phyloP scores from a whole-genome alignment of 2,113 vertebrate genomes.

The Hirundichthys speculiger region DNA sequence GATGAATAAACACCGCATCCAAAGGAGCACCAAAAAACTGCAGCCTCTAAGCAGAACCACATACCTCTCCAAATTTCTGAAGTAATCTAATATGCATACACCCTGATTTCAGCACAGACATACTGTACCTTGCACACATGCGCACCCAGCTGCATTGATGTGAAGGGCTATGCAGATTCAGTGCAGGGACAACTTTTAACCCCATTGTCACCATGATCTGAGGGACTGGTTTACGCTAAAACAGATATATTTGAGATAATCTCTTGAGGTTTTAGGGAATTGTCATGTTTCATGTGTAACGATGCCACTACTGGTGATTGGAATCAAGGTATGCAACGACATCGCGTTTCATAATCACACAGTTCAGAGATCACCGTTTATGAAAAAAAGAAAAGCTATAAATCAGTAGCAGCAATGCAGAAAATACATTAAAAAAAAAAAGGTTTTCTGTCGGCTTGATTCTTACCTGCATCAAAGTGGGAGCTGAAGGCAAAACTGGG shows the following conservation, averaged over 20 bases:
- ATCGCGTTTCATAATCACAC: slow-evolving; percentile 6
- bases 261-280: not conserved
- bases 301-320: not conserved
- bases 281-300: not conserved
- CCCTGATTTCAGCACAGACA: slow-evolving; percentile 4
- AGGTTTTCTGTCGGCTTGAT: not conserved
- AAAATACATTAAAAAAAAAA: slow-evolving; percentile 10
- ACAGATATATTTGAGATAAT: not conserved
- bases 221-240: not conserved
- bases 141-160: slow-evolving; percentile 45
- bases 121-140: slow-evolving; percentile 1
- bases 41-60: slow-evolving; percentile 24
- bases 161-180: slow-evolving; percentile 49
- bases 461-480: slow-evolving; percentile 91
- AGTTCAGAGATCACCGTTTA: not conserved
- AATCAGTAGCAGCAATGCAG: slow-evolving; percentile 5
- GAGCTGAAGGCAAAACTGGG: slow-evolving; percentile 93
- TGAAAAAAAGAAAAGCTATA: not conserved
- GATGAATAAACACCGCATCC: slow-evolving; percentile 43
- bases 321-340: not conserved
- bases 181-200: slow-evolving; percentile 55
- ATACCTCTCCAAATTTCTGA: slow-evolving; percentile 13
- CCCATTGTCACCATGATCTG: slow-evolving; percentile 45
- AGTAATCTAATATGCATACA: slow-evolving; percentile 17
- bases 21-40: slow-evolving; percentile 10